These are phyloP conservation scores for Corydoras maculifer DNA, from an alignment of 2,113 vertebrate genomes.

Conservation along the genomic window DNA sequence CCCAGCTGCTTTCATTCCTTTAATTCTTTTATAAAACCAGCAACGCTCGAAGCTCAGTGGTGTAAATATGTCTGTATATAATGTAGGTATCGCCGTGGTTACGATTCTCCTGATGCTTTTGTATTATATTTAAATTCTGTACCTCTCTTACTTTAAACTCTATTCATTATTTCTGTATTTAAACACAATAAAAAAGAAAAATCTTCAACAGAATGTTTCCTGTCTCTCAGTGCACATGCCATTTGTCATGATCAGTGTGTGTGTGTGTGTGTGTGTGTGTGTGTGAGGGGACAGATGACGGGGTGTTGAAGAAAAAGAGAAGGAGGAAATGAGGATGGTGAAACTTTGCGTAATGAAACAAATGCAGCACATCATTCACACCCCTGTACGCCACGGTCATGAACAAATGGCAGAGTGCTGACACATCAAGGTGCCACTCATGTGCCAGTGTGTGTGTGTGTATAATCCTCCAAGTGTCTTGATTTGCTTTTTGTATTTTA, in stretches of 20 bases:
- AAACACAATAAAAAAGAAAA: slow-evolving; percentile 32
- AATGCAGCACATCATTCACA: slow-evolving; percentile 63
- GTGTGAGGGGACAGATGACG: slow-evolving; percentile 10
- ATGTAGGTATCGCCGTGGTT: slow-evolving; percentile 42
- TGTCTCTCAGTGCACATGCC: slow-evolving; percentile 21
- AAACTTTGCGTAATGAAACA: slow-evolving; percentile 50
- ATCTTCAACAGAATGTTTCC: slow-evolving; percentile 19
- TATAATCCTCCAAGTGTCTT: too few species aligned
- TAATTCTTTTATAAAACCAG: background rate
- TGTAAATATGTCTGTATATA: slow-evolving; percentile 70
- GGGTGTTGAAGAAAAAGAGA: slow-evolving; percentile 16
- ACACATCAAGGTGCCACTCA: slow-evolving; percentile 32
- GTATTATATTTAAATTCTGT: slow-evolving; percentile 62
- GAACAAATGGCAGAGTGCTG: slow-evolving; percentile 61
- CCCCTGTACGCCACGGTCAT: slow-evolving; percentile 47
- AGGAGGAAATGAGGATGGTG: slow-evolving; percentile 24
- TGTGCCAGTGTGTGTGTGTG: background rate
- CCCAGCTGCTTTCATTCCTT: too few species aligned
- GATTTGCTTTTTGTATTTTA: too few species aligned
- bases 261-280: slow-evolving; percentile 15
- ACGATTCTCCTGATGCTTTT: slow-evolving; percentile 49
- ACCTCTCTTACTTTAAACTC: slow-evolving; percentile 25
- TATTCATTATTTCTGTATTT: slow-evolving; percentile 49
- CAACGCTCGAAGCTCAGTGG: slow-evolving; percentile 14
- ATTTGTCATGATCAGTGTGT: slow-evolving; percentile 30